Base-by-base conservation (phyloP, 2,888 invertebrate genomes). In the Nomada goodeniana region DNA sequence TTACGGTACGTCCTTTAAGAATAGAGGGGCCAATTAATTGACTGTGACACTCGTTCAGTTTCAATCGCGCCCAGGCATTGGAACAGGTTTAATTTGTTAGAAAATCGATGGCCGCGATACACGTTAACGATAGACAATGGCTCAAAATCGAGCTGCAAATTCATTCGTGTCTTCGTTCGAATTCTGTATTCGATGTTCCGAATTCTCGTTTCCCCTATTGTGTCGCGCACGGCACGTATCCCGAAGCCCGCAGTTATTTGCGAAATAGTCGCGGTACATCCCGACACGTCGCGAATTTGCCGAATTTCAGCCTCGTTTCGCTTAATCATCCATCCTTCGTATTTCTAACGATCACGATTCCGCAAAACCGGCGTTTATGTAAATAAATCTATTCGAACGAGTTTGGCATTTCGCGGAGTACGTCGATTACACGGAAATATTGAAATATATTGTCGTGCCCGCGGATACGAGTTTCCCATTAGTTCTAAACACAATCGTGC, bases 161-260 rank as follows among this genome's bases (percentile, higher is more conserved):
- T 57, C 82, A 83, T 83, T 82, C 79, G 75, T 75, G 82, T 83
- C 75, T 75, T 82, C 60, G 64, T 44, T 13, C 26, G 18, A 42
- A 36, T 36, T 29, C 57, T 18, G 55, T 55, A 61, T 81, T 74
- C 61, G 57, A 77, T 64, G 74, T 69, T 70, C 75, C 52, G 71
- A 68, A 71, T 60, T 60, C 75, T 74, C 75, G 70, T 82, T 82
- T 75, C 55, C 60, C 11, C 75, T 29, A 80, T 80, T 82, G 75
- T 80, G 42, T 36, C n/a, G 44, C 67, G 53, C 55, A 67, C 59
- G 71, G 47, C 71, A 52, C 61, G 67, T 71, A 63, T 63, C 59
- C 23, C 9, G 15, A 10, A 44, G 47, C 53, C 53, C 13, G 64
- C 42, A 67, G 20, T 72, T 69, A 47, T 69, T 50, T 81, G 47